A percentile compares a stretch with the other conserved stretches of the same genome.
Evolutionary conservation across 2,797 vertebrate species (phyloP).

Genomic region (Acipenser oxyrinchus): DNA sequence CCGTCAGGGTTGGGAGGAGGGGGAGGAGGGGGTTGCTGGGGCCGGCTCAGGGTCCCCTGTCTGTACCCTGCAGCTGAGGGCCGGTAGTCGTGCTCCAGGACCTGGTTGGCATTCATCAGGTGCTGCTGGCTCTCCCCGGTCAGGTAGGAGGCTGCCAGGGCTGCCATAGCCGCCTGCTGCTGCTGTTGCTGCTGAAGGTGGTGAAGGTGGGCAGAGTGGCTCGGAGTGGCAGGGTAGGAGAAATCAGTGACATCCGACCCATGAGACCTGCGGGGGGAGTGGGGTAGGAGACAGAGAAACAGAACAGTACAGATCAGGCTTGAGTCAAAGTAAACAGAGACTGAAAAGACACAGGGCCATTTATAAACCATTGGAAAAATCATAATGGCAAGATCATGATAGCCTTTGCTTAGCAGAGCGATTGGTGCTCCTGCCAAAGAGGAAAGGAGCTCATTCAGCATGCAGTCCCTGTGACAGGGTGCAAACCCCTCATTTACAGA

Average conservation of each 20-base stretch:
- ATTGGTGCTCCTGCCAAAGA: neutral
- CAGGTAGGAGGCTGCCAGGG: conserved; percentile 68
- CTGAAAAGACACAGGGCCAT: no score
- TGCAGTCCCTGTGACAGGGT: no score
- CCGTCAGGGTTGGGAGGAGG: conserved; percentile 72
- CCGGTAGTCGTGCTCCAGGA: conserved; percentile 73
- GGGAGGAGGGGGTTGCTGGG: conserved; percentile 84
- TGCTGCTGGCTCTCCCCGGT: conserved; percentile 45
- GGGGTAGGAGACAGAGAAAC: conserved; percentile 11
- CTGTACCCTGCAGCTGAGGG: conserved; percentile 65
- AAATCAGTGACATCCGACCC: conserved; percentile 73
- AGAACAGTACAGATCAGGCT: neutral
- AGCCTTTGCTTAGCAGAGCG: neutral
- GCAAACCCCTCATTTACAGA: no score
- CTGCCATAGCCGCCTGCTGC: conserved; percentile 33
- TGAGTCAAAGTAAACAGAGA: no score
- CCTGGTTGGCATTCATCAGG: conserved; percentile 45
- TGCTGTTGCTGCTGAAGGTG: conserved; percentile 47
- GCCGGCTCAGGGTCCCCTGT: conserved; percentile 77
- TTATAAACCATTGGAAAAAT: neutral
- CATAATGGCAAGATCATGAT: neutral
- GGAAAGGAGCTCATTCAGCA: neutral
- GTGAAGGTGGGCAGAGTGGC: conserved; percentile 71
- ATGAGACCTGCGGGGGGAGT: conserved; percentile 66
- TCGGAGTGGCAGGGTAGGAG: conserved; percentile 84